These are phyloP conservation scores for Nephrotoma guestfalica DNA, from an alignment of 2,888 invertebrate species.

Conservation along the genomic window DNA sequence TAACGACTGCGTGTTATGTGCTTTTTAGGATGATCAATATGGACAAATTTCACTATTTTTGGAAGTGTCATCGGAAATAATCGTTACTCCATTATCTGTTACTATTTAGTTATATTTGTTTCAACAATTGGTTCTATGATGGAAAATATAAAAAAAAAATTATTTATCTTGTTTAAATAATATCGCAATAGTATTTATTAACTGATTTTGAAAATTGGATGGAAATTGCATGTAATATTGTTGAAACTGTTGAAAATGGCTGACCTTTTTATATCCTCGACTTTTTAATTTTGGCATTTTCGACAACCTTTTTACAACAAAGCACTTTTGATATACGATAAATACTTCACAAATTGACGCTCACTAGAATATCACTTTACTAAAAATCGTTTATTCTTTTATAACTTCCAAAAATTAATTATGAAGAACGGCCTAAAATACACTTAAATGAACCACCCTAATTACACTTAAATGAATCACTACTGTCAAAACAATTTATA, in stretches of 20 bases:
- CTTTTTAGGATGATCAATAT: neutral
- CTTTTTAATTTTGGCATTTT: too few relatives aligned
- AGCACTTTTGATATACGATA: neutral
- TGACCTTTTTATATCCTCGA: too few relatives aligned
- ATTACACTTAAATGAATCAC: too few relatives aligned
- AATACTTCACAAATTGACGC: neutral
- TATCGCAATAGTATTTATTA: neutral
- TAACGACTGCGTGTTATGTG: neutral
- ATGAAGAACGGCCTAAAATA: too few relatives aligned
- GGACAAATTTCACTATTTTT: neutral
- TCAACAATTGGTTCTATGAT: neutral
- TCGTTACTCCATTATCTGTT: neutral
- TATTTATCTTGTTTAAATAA: neutral
- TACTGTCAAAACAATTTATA: too few relatives aligned
- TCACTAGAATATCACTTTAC: too few relatives aligned
- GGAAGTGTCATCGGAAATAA: neutral
- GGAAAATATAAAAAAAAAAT: neutral
- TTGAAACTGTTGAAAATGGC: rapidly evolving
- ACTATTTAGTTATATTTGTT: neutral
- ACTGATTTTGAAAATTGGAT: neutral
- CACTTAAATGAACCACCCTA: too few relatives aligned
- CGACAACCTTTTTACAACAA: too few relatives aligned
- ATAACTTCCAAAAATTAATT: too few relatives aligned
- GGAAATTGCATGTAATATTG: too few relatives aligned
- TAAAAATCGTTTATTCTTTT: too few relatives aligned